Conservation (phyloP, 2,888 invertebrate species). For the Deilephila elpenor region DNA sequence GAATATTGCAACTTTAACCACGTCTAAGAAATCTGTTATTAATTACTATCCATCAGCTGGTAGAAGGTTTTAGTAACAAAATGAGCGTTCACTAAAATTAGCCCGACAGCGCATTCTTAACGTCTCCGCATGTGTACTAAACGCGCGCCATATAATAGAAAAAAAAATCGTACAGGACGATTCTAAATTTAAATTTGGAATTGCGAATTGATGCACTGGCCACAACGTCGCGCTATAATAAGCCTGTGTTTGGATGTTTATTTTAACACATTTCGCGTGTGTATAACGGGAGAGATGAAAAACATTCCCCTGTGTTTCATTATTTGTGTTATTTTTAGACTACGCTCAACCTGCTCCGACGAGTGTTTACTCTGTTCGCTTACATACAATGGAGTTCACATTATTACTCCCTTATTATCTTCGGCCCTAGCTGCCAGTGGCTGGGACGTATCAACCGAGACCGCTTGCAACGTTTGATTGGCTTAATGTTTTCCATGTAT, state of each 20-base stretch:
- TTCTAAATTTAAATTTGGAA: slow-evolving; percentile 71
- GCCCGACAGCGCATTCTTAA: slow-evolving; percentile 16
- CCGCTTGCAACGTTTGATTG: slow-evolving; percentile 8
- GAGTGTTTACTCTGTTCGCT: slow-evolving; percentile 77
- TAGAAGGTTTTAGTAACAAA: slow-evolving; percentile 39
- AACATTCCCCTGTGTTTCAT: slow-evolving; percentile 84
- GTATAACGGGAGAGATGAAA: slow-evolving; percentile 82
- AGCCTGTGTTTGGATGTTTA: slow-evolving; percentile 81
- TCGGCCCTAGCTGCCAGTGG: slow-evolving; percentile 24
- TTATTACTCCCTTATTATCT: slow-evolving; percentile 43
- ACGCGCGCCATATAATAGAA: slow-evolving; percentile 56
- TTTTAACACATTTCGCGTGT: slow-evolving; percentile 83
- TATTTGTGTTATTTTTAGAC: slow-evolving; percentile 82
- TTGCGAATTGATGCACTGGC: slow-evolving; percentile 78
- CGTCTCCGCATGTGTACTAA: slow-evolving; percentile 57
- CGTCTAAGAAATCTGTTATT: slow-evolving; percentile 42
- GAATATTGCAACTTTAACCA: slow-evolving; percentile 56
- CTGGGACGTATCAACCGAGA: slow-evolving; percentile 12
- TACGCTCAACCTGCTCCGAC: slow-evolving; percentile 79
- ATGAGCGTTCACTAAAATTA: not conserved
- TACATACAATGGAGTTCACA: slow-evolving; percentile 75
- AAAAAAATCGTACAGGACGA: slow-evolving; percentile 73
- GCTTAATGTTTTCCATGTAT: slow-evolving; percentile 49
- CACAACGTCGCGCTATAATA: slow-evolving; percentile 80
- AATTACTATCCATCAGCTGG: slow-evolving; percentile 58